Percentiles rank a stretch among this genome's conserved stretches.
Conservation (phyloP, 2,113 vertebrate species). For the Tachuris rubrigastra region DNA sequence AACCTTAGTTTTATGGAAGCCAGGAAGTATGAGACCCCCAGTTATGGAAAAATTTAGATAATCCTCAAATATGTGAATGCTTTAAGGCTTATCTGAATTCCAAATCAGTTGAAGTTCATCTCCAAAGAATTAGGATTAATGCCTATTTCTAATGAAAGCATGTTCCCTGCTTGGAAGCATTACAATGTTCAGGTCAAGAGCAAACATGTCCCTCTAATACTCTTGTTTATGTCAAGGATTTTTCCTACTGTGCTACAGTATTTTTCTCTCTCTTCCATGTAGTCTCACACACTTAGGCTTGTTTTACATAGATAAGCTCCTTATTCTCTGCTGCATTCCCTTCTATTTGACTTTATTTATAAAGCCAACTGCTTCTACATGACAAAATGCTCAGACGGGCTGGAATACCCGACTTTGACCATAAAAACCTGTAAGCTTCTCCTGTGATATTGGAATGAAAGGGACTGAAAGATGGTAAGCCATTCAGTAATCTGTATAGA, state of each 20-base stretch:
- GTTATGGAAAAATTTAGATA: constrained; percentile 35
- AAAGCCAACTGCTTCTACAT: not conserved
- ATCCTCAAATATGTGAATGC: constrained; percentile 49
- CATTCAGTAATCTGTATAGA: not conserved
- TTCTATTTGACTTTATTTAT: not conserved
- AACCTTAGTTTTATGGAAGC: not conserved
- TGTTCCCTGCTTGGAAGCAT: constrained; percentile 17
- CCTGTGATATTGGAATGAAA: not conserved
- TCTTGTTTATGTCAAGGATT: constrained; percentile 28
- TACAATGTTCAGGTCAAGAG: constrained; percentile 29
- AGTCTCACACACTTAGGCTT: not conserved
- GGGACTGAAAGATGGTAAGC: not conserved
- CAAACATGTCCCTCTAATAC: constrained; percentile 32
- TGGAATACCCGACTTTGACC: not conserved
- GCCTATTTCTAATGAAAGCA: constrained; percentile 20
- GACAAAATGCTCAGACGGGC: not conserved
- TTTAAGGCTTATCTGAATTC: constrained; percentile 60
- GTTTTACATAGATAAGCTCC: not conserved
- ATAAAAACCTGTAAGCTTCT: not conserved
- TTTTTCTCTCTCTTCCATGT: not conserved
- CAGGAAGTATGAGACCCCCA: not conserved
- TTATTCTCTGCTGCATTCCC: not conserved
- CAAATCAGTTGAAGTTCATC: constrained; percentile 25
- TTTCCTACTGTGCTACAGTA: not conserved
- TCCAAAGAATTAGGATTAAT: constrained; percentile 46